phyloP scores from a whole-genome alignment of 2,113 vertebrate genomes.

The Python bivittatus region DNA sequence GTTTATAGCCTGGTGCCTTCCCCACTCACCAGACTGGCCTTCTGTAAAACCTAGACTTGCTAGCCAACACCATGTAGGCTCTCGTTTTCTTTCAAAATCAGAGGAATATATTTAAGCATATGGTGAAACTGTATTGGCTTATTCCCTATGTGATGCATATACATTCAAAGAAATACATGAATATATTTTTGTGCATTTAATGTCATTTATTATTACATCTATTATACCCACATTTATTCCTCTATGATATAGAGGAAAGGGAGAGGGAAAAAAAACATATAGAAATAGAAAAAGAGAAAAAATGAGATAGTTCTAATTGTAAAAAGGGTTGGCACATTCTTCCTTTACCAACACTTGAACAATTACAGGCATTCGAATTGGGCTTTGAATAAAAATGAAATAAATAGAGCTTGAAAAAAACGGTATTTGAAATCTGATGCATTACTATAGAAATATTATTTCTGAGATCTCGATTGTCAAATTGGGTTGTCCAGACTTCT shows the following conservation, averaged over 20 bases:
- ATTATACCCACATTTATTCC: background rate
- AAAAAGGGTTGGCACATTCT: background rate
- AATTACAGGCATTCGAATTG: background rate
- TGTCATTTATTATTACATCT: background rate
- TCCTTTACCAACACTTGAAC: background rate
- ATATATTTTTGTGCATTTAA: background rate
- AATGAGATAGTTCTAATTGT: background rate
- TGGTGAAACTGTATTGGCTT: no score
- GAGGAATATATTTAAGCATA: background rate
- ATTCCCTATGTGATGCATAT: no score
- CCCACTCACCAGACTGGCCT: background rate
- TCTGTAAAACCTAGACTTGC: background rate
- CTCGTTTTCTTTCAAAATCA: background rate
- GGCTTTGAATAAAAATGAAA: slow-evolving; percentile 4
- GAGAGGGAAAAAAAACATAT: background rate
- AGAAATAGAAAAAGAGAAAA: background rate
- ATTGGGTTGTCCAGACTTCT: background rate
- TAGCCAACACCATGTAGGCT: background rate
- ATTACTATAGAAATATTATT: background rate
- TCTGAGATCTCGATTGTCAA: background rate
- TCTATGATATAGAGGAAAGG: background rate
- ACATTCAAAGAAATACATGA: background rate
- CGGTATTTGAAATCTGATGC: fast-evolving
- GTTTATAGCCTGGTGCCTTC: background rate
- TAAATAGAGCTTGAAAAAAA: background rate